Conservation (phyloP, 2,113 vertebrate species). For the Hippocampus comes region DNA sequence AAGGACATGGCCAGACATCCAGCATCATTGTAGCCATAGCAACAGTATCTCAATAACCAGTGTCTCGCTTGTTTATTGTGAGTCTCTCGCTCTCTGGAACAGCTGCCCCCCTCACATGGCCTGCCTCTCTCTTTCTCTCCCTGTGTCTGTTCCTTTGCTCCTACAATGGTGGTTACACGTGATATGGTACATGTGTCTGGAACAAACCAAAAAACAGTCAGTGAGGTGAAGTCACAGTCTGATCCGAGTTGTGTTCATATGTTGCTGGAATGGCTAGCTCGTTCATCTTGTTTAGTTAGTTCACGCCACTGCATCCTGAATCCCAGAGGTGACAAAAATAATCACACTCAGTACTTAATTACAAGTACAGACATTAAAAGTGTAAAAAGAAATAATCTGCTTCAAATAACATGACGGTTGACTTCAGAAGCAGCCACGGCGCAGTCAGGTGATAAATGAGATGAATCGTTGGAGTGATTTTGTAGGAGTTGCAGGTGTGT, state of each 20-base stretch:
- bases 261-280: neutral
- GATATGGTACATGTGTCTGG: neutral
- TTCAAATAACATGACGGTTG: no score
- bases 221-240: neutral
- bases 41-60: conserved; percentile 38
- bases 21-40: conserved; percentile 42
- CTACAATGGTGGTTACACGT: neutral
- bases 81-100: conserved; percentile 18
- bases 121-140: neutral
- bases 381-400: no score
- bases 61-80: conserved; percentile 39
- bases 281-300: neutral
- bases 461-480: no score
- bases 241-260: neutral
- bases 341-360: neutral
- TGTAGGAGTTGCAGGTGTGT: no score
- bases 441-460: no score
- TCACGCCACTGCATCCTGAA: neutral
- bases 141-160: neutral
- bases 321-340: no score
- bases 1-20: conserved; percentile 15
- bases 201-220: neutral
- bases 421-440: no score
- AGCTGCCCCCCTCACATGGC: conserved; percentile 39
- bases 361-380: neutral